A percentile compares a stretch with the other conserved stretches of the same genome.
Evolutionary conservation across 2,797 vertebrate species (phyloP).

Genomic region (Eulemur albifrons): DNA sequence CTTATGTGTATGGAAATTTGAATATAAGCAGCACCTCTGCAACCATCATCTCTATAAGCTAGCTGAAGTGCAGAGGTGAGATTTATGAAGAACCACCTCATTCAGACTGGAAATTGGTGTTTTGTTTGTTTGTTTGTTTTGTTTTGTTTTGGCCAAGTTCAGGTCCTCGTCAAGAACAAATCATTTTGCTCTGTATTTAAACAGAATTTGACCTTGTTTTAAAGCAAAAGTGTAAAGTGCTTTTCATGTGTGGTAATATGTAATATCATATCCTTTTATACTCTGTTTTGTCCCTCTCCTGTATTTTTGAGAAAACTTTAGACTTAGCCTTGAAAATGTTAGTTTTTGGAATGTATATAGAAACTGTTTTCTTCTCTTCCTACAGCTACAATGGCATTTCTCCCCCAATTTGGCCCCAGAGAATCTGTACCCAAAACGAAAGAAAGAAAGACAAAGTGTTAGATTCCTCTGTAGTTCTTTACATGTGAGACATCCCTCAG

Average conservation of each 20-base stretch:
- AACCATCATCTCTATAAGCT: neutral
- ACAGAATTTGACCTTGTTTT: slow-evolving; percentile 51
- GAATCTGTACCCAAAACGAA: neutral
- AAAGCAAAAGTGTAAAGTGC: slow-evolving; percentile 11
- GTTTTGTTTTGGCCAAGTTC: neutral
- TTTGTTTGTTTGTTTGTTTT: too few relatives aligned
- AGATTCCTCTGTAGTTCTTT: neutral
- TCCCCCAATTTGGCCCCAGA: neutral
- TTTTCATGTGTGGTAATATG: neutral
- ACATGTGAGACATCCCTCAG: neutral
- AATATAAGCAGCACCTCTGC: neutral
- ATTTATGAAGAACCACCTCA: neutral
- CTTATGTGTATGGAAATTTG: neutral
- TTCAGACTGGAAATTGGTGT: neutral
- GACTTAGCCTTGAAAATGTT: slow-evolving; percentile 28
- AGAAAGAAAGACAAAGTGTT: neutral
- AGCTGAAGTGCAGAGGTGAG: neutral
- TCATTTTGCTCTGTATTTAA: neutral
- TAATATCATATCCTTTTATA: neutral
- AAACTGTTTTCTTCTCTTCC: neutral
- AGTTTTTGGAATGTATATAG: slow-evolving; percentile 1
- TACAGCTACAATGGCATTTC: neutral
- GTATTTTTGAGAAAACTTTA: slow-evolving; percentile 6
- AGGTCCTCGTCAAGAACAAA: slow-evolving; percentile 4
- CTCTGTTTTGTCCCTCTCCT: neutral